These are phyloP conservation scores for Neogobius melanostomus DNA, from an alignment of 2,113 vertebrate species.

Conservation along the genomic window DNA sequence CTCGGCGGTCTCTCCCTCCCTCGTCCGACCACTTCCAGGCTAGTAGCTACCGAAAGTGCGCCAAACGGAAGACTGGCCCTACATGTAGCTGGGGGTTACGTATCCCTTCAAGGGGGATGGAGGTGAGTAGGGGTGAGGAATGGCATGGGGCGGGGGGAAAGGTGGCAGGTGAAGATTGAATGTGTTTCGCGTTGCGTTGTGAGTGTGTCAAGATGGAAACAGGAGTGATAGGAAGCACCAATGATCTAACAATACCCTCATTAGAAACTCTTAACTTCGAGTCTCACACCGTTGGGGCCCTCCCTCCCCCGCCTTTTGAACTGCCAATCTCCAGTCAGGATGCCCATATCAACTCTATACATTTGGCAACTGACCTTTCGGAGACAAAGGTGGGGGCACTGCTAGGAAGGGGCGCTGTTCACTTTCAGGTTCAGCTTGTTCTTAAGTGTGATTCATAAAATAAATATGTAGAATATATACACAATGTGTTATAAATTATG, in stretches of 20 bases:
- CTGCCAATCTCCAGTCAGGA: slow-evolving; percentile 36
- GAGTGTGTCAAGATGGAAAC: slow-evolving; percentile 50
- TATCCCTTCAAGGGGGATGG: slow-evolving; percentile 11
- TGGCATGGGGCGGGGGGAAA: slow-evolving; percentile 38
- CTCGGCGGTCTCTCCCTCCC: slow-evolving; percentile 55
- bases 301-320: background rate
- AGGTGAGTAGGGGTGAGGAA: slow-evolving; percentile 45
- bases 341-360: slow-evolving; percentile 5
- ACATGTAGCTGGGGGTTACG: slow-evolving; percentile 24
- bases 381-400: slow-evolving; percentile 28
- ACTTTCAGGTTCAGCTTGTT: slow-evolving; percentile 47
- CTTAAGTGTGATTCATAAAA: slow-evolving; percentile 25
- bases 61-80: slow-evolving; percentile 55
- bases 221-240: slow-evolving; percentile 71
- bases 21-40: slow-evolving; percentile 36
- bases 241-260: slow-evolving; percentile 57
- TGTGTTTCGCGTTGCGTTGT: slow-evolving; percentile 40
- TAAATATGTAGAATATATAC: slow-evolving; percentile 40
- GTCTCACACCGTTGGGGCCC: slow-evolving; percentile 14
- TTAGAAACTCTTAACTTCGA: slow-evolving; percentile 43
- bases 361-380: slow-evolving; percentile 32
- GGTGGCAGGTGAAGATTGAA: slow-evolving; percentile 49
- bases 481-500: slow-evolving; percentile 48
- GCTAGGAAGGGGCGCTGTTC: slow-evolving; percentile 42
- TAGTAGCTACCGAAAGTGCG: slow-evolving; percentile 34